A percentile compares a stretch with the other conserved stretches of the same genome.
Evolutionary conservation across 2,113 vertebrate species (phyloP).

Genomic region (Euleptes europaea): DNA sequence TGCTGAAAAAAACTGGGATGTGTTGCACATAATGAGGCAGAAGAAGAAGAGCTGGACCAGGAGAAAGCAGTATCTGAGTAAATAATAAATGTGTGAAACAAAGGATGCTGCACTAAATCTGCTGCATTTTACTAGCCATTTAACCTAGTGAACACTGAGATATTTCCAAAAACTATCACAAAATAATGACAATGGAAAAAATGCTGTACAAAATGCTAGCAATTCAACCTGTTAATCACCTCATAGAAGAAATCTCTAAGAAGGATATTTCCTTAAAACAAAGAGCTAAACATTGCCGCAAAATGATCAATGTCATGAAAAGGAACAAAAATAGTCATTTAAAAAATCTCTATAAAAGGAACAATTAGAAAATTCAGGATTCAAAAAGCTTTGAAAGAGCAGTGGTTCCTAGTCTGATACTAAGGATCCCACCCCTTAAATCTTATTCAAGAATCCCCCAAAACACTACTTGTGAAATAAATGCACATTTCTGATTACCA

Average conservation of each 20-base stretch:
- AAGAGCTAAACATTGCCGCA: neutral
- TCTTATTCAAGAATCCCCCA: neutral
- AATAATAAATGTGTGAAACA: neutral
- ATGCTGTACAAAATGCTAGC: neutral
- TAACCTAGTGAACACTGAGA: neutral
- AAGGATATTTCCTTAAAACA: neutral
- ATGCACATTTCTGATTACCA: neutral
- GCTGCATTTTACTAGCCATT: neutral
- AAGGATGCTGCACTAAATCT: neutral
- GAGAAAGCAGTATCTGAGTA: neutral
- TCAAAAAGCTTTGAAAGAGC: neutral
- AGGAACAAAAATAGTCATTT: neutral
- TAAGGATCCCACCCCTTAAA: neutral
- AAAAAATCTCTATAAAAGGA: neutral
- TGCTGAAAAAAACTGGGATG: neutral
- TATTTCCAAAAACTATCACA: neutral
- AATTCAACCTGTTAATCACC: neutral
- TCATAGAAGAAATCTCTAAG: neutral
- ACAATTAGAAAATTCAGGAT: neutral
- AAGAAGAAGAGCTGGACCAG: neutral
- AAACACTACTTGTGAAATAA: neutral
- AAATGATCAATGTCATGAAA: neutral
- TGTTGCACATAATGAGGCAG: neutral
- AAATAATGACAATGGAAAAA: neutral
- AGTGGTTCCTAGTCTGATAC: neutral